Percentiles rank a stretch among this genome's conserved stretches.
phyloP scores from a whole-genome alignment of 2,113 vertebrate genomes.

The Scortum barcoo region DNA sequence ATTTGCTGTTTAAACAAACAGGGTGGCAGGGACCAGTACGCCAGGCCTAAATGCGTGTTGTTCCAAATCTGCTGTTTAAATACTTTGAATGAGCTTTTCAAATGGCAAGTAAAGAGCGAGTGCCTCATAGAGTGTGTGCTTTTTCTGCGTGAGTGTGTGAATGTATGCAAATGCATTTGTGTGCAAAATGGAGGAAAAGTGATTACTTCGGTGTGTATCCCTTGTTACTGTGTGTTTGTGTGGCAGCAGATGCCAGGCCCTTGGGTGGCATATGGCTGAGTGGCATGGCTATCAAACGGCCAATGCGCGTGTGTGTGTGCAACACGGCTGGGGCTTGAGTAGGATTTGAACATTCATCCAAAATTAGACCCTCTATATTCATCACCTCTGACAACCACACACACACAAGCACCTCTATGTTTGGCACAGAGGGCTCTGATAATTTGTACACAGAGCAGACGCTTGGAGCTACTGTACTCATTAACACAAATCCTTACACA shows the following conservation, averaged over 20 bases:
- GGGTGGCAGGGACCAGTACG: not conserved
- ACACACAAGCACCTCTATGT: conserved; percentile 56
- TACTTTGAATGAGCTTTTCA: conserved; percentile 24
- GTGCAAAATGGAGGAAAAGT: conserved; percentile 18
- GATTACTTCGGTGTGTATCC: conserved; percentile 47
- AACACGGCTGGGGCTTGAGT: conserved; percentile 37
- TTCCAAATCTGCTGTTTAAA: conserved; percentile 28
- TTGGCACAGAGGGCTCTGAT: conserved; percentile 62
- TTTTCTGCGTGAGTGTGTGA: not conserved
- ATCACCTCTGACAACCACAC: conserved; percentile 36
- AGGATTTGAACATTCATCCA: conserved; percentile 36
- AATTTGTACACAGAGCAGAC: conserved; percentile 75
- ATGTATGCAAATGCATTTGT: conserved; percentile 38
- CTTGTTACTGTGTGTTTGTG: conserved; percentile 46
- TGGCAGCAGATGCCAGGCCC: conserved; percentile 79
- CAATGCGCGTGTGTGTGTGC: conserved; percentile 46
- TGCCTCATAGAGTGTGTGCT: not conserved
- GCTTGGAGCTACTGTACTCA: conserved; percentile 53
- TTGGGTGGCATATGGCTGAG: conserved; percentile 77
- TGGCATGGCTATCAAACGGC: conserved; percentile 79
- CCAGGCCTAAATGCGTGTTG: conserved; percentile 4
- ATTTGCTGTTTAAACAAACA: conserved; percentile 75
- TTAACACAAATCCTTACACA: conserved; percentile 50
- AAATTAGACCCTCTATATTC: conserved; percentile 47
- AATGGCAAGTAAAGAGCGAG: conserved; percentile 26